phyloP scores from a whole-genome alignment of 1,140 invertebrate species.

The Drosophila pseudoobscura region DNA sequence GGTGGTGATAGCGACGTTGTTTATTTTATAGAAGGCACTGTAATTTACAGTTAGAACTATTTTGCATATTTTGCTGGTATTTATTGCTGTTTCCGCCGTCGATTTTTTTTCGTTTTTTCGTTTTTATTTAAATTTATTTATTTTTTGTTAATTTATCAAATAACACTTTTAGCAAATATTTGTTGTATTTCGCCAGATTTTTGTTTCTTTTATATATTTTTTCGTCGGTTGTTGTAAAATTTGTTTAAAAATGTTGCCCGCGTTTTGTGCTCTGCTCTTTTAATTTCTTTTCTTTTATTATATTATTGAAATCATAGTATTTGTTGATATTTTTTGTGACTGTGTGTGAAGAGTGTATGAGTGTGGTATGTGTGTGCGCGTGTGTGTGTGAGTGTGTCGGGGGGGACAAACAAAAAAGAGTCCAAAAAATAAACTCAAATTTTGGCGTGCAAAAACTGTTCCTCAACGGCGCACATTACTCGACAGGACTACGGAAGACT shows the following conservation, averaged over 20 bases:
- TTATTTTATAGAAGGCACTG: constrained; percentile 71
- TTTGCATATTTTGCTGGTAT: constrained; percentile 35
- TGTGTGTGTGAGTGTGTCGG: constrained; percentile 33
- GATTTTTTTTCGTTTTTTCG: constrained; percentile 15
- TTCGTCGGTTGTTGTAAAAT: constrained; percentile 45
- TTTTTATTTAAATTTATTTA: constrained; percentile 1
- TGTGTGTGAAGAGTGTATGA: constrained; percentile 20
- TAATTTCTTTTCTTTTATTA: constrained; percentile 9
- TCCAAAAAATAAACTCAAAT: constrained; percentile 69
- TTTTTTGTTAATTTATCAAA: constrained; percentile 52
- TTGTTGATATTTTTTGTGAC: constrained; percentile 40
- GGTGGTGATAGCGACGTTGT: constrained; percentile 35
- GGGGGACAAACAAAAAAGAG: constrained; percentile 51
- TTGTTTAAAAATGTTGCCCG: constrained; percentile 50
- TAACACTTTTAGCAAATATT: constrained; percentile 73
- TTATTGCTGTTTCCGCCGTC: constrained; percentile 32
- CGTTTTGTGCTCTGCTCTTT: constrained; percentile 28
- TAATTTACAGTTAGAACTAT: constrained; percentile 72
- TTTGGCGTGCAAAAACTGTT: constrained; percentile 64
- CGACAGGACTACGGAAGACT: constrained; percentile 77
- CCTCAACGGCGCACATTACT: constrained; percentile 73
- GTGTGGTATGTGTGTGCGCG: constrained; percentile 21
- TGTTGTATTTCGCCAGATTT: constrained; percentile 17
- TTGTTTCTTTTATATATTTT: constrained; percentile 28
- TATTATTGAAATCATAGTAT: constrained; percentile 20